Evolutionary conservation across 2,113 vertebrate species (phyloP).

Genomic region (Podocnemis expansa): DNA sequence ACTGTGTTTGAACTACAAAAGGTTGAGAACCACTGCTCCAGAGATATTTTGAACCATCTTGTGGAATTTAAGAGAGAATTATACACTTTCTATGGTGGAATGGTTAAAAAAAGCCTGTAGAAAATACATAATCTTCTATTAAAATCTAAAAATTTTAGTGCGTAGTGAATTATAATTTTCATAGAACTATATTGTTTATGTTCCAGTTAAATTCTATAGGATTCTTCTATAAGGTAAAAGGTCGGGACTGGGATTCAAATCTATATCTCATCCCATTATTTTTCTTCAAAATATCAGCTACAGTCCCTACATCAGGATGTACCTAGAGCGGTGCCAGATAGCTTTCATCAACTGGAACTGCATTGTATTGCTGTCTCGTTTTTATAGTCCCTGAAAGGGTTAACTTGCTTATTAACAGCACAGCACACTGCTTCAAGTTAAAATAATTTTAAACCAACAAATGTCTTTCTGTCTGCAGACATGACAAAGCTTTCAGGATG

Average conservation of each 20-base stretch:
- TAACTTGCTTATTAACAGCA: neutral
- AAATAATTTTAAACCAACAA: constrained; percentile 12
- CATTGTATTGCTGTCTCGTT: neutral
- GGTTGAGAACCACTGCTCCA: no score
- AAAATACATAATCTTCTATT: neutral
- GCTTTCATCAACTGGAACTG: neutral
- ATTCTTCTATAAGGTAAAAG: neutral
- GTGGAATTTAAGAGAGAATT: neutral
- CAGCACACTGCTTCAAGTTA: neutral
- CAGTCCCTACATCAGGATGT: neutral
- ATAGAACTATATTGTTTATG: neutral
- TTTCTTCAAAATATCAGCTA: neutral
- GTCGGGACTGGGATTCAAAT: neutral
- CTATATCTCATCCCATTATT: neutral
- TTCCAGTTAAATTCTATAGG: neutral
- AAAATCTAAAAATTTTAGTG: neutral
- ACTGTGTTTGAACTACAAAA: no score
- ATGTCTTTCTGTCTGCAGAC: constrained; percentile 78
- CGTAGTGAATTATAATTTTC: neutral
- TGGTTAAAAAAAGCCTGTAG: neutral
- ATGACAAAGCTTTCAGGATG: constrained; percentile 85
- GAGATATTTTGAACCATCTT: neutral
- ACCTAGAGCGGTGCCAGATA: neutral
- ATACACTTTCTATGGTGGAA: neutral
- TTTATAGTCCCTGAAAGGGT: neutral